These are phyloP conservation scores for Miichthys miiuy DNA, from an alignment of 2,797 vertebrate genomes.

Conservation along the genomic window DNA sequence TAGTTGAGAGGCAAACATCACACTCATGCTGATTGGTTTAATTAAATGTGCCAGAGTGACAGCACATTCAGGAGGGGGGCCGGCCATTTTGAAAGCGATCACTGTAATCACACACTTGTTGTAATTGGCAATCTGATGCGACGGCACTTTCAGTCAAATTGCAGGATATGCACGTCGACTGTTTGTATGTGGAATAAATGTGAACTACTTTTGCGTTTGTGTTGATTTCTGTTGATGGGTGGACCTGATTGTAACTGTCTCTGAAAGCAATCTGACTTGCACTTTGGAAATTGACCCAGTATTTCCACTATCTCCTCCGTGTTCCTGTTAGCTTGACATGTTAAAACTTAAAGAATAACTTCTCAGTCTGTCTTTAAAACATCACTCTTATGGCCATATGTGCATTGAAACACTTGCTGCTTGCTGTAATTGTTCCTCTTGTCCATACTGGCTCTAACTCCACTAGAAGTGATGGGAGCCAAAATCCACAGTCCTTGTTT, in stretches of 20 bases:
- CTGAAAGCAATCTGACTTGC: slow-evolving; percentile 53
- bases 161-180: slow-evolving; percentile 43
- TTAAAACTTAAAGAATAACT: background rate
- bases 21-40: slow-evolving; percentile 65
- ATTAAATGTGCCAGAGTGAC: slow-evolving; percentile 69
- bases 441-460: background rate
- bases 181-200: slow-evolving; percentile 46
- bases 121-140: slow-evolving; percentile 71
- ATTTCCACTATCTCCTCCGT: background rate
- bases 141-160: slow-evolving; percentile 72
- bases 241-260: slow-evolving; percentile 38
- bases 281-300: slow-evolving; percentile 42
- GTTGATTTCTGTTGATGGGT: slow-evolving; percentile 42
- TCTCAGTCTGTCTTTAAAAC: background rate
- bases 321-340: background rate
- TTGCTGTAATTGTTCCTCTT: background rate
- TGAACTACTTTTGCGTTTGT: slow-evolving; percentile 24
- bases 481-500: background rate
- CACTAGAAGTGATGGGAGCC: background rate
- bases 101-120: slow-evolving; percentile 74
- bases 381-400: no score
- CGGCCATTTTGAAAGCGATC: slow-evolving; percentile 74
- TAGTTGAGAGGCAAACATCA: slow-evolving; percentile 64
- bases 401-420: background rate
- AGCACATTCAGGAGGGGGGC: slow-evolving; percentile 46